phyloP scores from a whole-genome alignment of 2,113 vertebrate genomes.

The Montifringilla adamsi region DNA sequence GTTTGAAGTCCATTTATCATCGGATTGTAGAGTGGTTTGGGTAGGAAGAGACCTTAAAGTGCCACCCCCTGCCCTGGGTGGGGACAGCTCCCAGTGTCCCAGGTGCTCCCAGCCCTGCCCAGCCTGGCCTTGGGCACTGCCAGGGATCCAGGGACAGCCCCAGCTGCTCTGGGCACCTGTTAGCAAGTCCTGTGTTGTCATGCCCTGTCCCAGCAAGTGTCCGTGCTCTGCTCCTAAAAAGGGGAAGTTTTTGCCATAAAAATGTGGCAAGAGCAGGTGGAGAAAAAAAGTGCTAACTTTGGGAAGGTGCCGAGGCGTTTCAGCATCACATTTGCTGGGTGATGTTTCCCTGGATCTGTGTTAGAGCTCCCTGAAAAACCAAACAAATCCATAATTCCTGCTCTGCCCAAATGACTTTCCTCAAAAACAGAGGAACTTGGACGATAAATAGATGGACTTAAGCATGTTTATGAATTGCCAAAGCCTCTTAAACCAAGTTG shows the following conservation, averaged over 20 bases:
- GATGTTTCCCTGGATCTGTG: neutral
- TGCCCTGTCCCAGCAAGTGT: neutral
- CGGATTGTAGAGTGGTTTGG: neutral
- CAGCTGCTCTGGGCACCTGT: neutral
- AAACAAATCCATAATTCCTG: neutral
- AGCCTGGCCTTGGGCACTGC: too few species aligned
- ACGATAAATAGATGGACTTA: neutral
- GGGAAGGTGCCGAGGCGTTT: neutral
- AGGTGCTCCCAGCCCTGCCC: neutral
- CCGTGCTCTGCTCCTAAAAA: neutral
- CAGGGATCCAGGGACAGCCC: neutral
- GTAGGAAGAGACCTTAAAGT: neutral
- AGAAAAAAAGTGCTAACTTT: neutral
- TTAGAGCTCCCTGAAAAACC: neutral
- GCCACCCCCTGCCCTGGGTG: neutral
- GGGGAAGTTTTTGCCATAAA: neutral
- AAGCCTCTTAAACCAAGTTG: neutral
- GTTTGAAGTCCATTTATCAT: neutral
- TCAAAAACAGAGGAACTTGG: neutral
- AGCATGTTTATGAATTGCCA: neutral
- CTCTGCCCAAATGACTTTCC: neutral
- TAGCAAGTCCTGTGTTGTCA: rapidly evolving
- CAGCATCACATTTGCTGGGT: neutral
- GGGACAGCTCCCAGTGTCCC: neutral
- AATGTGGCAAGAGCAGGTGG: neutral